These are phyloP conservation scores for Sorex fumeus DNA, from an alignment of 2,113 vertebrate species.

Conservation along the genomic window DNA sequence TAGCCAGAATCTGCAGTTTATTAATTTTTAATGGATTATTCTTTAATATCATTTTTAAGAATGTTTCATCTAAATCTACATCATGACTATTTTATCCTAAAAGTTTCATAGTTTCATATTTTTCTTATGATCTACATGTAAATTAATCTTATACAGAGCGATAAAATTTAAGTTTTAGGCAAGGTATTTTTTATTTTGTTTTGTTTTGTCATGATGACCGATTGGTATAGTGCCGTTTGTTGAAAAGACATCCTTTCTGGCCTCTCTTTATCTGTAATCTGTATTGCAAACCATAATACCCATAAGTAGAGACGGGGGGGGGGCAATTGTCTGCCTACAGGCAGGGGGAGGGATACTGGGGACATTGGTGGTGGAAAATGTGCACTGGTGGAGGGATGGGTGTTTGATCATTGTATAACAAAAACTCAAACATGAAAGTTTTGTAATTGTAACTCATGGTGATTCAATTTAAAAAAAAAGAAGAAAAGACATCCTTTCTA, in stretches of 20 bases:
- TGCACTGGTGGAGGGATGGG: too few species aligned
- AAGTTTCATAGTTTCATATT: neutral
- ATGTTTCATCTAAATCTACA: neutral
- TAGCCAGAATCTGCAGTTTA: too few species aligned
- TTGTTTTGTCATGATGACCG: neutral
- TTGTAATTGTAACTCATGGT: too few species aligned
- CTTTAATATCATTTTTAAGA: neutral
- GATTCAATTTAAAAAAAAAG: too few species aligned
- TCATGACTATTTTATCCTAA: neutral
- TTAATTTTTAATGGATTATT: neutral
- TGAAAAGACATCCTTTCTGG: neutral
- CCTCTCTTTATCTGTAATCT: neutral
- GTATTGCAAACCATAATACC: too few species aligned
- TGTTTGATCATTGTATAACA: too few species aligned
- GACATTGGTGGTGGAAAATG: too few species aligned
- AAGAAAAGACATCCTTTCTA: neutral
- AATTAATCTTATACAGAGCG: neutral
- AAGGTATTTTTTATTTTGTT: neutral
- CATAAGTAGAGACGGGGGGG: too few species aligned
- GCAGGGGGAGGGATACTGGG: too few species aligned
- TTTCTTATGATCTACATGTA: neutral
- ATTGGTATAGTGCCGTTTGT: neutral
- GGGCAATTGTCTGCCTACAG: too few species aligned
- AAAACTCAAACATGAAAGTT: too few species aligned
- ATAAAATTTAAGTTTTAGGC: neutral